These are phyloP conservation scores for Holothuria glaberrima DNA, from an alignment of 35 echinoderm and acorn worm genomes.

Conservation along the genomic window DNA sequence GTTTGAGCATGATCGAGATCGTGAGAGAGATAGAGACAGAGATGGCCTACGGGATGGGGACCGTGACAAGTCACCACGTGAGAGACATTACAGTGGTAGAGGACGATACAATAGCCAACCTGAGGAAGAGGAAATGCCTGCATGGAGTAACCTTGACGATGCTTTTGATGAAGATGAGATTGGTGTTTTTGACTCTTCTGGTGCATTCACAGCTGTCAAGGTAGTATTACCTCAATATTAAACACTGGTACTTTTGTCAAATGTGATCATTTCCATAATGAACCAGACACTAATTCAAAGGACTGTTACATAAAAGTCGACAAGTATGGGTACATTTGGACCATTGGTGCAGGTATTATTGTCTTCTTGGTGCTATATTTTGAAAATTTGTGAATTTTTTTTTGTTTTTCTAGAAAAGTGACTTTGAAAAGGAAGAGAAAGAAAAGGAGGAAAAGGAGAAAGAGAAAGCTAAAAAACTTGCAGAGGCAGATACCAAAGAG, in stretches of 20 bases:
- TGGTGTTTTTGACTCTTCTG: constrained; percentile 88
- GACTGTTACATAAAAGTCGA: too few relatives aligned
- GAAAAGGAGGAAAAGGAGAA: constrained; percentile 58
- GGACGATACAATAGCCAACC: constrained; percentile 64
- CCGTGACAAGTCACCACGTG: constrained; percentile 45
- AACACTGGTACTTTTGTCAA: too few relatives aligned
- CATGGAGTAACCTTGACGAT: constrained; percentile 88
- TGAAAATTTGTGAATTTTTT: too few relatives aligned
- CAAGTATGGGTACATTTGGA: too few relatives aligned
- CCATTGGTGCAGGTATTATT: too few relatives aligned
- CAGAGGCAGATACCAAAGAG: constrained; percentile 15
- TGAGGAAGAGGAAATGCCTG: constrained; percentile 92
- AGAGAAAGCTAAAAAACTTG: constrained; percentile 23
- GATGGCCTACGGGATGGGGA: constrained; percentile 59
- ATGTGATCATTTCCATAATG: too few relatives aligned
- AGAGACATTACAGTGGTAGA: constrained; percentile 75
- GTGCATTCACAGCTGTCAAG: constrained; percentile 91
- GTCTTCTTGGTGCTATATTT: too few relatives aligned
- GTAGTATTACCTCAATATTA: constrained; percentile 42
- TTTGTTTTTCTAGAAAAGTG: constrained; percentile 20
- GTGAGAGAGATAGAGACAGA: constrained; percentile 38
- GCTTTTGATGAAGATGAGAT: constrained; percentile 75
- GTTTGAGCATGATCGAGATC: constrained; percentile 37
- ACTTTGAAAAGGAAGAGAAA: constrained; percentile 68
- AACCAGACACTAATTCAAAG: too few relatives aligned